Base-by-base conservation (phyloP, 2,888 invertebrate genomes). In the Apamea epomidion region DNA sequence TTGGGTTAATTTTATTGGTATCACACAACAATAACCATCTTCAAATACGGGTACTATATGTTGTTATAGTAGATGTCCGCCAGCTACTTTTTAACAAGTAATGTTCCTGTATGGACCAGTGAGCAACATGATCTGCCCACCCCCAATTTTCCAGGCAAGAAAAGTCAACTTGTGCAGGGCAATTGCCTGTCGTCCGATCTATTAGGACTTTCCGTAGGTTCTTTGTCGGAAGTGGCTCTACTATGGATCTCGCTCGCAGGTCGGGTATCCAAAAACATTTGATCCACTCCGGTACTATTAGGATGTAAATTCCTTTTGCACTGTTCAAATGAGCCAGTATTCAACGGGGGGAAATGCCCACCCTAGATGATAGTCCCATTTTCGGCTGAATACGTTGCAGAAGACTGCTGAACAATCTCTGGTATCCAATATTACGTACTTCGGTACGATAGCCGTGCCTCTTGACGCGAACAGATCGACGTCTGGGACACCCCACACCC, bases 61-160 rank as follows among this genome's bases (percentile, higher is more conserved):
- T 45, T 48, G 29, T 48, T 48, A 32, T 32, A 48, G 45, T 32
- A 45, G 62, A 25, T 48, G 32, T 32, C 45, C 62, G 29, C 62
- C 62, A 74, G 32, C 45, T 62, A 32, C 29, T 62, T 62, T 74
- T 74, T 32, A 60, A 62, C 21, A 73, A 62, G 21, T 72, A 62
- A 4, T 45, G 73, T 29, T 62, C 29, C 2, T 29, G 62, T 62
- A 45, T 14, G 12, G 45, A 25, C 62, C 45, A 73, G 62, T 73
- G 29, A 73, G 60, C 7, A 21, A 45, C 45, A 16, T 62, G 45
- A 14, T 73, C 14, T 62, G 62, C 73, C 29, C 45, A 45, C n/a
- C 73, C 45, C 45, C 73, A 73, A 62, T 45, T 62, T 73, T 73
- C 62, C 45, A 73, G 21, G 32, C 54, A 32, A 54, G 16, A 8